Percentiles rank a stretch among this genome's conserved stretches.
Conservation (phyloP, 2,797 vertebrate genomes). For the Bovichtus diacanthus region DNA sequence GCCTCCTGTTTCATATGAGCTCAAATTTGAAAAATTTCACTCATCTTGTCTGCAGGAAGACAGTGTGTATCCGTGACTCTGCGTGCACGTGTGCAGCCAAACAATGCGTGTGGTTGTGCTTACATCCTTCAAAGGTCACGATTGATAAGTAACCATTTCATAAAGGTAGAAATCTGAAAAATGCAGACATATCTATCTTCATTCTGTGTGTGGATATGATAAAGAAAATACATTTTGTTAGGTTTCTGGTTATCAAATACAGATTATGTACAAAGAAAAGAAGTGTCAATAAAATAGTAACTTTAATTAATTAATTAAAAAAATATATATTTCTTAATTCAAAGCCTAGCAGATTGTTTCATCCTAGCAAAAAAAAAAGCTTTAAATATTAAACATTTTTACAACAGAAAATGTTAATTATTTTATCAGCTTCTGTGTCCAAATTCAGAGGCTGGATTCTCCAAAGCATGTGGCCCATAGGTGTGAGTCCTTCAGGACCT, state of each 20-base stretch:
- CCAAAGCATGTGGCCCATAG: background rate
- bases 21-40: constrained; percentile 34
- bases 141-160: constrained; percentile 3
- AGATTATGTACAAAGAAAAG: background rate
- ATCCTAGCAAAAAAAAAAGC: background rate
- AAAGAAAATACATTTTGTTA: background rate
- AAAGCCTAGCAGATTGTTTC: background rate
- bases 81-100: background rate
- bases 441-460: background rate
- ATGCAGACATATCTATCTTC: constrained; percentile 1
- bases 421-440: background rate
- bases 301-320: no score
- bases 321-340: no score
- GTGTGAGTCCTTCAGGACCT: background rate
- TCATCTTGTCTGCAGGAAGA: constrained; percentile 1
- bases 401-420: background rate
- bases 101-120: background rate
- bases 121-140: constrained; percentile 8
- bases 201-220: background rate
- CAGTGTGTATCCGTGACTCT: background rate
- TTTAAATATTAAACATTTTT: no score
- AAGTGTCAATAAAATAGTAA: background rate
- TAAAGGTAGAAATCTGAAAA: constrained; percentile 15
- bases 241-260: background rate
- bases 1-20: constrained; percentile 39